Conservation (phyloP, 1,140 invertebrate species). For the Paracyclopina nana region DNA sequence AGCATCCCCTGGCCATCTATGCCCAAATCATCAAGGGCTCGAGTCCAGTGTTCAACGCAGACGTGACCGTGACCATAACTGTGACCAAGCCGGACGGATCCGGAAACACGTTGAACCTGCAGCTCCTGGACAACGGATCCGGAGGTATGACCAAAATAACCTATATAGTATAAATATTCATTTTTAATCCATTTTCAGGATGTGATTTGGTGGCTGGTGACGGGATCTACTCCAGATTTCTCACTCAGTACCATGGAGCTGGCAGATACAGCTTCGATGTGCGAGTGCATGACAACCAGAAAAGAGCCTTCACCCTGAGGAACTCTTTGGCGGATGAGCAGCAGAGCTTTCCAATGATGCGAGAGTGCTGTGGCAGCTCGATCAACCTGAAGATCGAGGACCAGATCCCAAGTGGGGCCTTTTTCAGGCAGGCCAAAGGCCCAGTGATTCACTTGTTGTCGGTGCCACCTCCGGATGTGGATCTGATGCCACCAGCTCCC, state of each 20-base stretch:
- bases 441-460: constrained; percentile 10
- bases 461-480: constrained; percentile 15
- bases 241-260: constrained; percentile 26
- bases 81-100: background rate
- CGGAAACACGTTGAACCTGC: background rate
- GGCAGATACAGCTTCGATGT: constrained; percentile 10
- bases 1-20: constrained; percentile 13
- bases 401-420: constrained; percentile 18
- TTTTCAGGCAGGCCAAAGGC: constrained; percentile 14
- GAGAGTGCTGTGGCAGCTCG: constrained; percentile 20
- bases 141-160: no score
- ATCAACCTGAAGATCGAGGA: constrained; percentile 18
- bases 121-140: constrained; percentile 9
- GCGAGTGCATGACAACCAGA: constrained; percentile 1
- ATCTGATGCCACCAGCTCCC: constrained; percentile 24
- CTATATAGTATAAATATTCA: no score
- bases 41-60: constrained; percentile 4
- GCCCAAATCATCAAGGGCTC: background rate
- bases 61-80: background rate
- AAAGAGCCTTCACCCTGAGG: constrained; percentile 1
- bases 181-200: no score
- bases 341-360: no score
- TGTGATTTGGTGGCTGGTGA: constrained; percentile 41
- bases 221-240: constrained; percentile 44
- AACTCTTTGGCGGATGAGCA: no score